Conservation (phyloP, 2,888 invertebrate species). For the Ophion slaviceki region DNA sequence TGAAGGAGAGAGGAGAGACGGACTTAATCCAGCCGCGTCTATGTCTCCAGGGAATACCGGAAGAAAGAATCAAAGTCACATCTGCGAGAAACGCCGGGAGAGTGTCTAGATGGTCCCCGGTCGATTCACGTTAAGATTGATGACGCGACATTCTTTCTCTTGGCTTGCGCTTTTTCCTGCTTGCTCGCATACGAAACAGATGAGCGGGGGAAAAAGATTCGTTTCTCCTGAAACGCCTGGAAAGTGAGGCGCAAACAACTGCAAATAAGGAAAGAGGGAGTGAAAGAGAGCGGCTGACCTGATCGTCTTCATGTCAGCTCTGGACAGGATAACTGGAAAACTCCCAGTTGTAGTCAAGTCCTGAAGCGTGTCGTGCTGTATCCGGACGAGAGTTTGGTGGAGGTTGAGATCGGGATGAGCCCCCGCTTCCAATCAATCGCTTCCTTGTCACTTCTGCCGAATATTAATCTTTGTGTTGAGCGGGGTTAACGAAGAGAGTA, state of each 20-base stretch:
- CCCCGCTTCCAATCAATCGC: slow-evolving; percentile 32
- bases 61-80: slow-evolving; percentile 82
- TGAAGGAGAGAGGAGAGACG: slow-evolving; percentile 67
- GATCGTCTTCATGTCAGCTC: slow-evolving; percentile 67
- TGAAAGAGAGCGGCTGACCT: slow-evolving; percentile 60
- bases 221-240: slow-evolving; percentile 35
- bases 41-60: slow-evolving; percentile 79
- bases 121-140: slow-evolving; percentile 80
- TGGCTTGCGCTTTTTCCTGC: slow-evolving; percentile 55
- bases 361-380: slow-evolving; percentile 51
- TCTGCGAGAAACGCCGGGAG: slow-evolving; percentile 80
- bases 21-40: slow-evolving; percentile 79
- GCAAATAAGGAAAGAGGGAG: slow-evolving; percentile 27
- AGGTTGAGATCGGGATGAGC: slow-evolving; percentile 58
- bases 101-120: slow-evolving; percentile 76
- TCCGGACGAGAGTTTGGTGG: slow-evolving; percentile 72
- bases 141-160: slow-evolving; percentile 73
- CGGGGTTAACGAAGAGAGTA: background rate
- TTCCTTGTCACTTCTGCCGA: background rate
- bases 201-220: slow-evolving; percentile 45
- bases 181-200: slow-evolving; percentile 58
- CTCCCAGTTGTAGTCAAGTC: slow-evolving; percentile 53
- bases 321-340: slow-evolving; percentile 64
- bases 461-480: background rate
- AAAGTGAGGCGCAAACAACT: slow-evolving; percentile 51